Evolutionary conservation across 2,888 invertebrate species (phyloP), one percentile per base, ranked within the genome.

Genomic region (Pollenia griseotomentosa): DNA sequence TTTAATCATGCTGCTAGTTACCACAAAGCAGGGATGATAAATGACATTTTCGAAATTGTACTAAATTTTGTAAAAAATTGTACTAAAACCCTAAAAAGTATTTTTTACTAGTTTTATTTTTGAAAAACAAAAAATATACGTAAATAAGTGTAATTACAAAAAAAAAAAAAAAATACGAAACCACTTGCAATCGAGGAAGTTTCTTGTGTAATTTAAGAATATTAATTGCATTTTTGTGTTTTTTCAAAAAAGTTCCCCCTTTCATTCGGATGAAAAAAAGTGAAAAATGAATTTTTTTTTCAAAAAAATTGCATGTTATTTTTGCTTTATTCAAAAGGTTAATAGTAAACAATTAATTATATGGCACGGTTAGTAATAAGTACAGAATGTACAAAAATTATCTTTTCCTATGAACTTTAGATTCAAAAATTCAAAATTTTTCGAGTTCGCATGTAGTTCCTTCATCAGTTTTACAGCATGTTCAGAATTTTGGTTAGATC

Each of bases 381-480:
- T 63, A 61, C 61, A 63, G n/a, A 42, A 63, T 42, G 42, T 63
- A 63, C n/a, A 63, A 63, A 59, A 63, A 63, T 14, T 63, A 42
- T 63, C 12, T 33, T 57, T 57, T 57, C 57, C 57, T 2, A 33
- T 57, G 57, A 42, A 42, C 9, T 42, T 63, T 42, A 63, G 63
- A 63, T 63, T 42, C 42, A 42, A 63, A 63, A 63, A 63, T 7
- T 2, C 2, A 42, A 63, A 42, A 10, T 42, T 42, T 63, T 63
- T 63, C 63, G 63, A 63, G 40, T 63, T 63, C 42, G 63, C 42
- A n/a, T 42, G n/a, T 42, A 63, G 44, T 63, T n/a, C 44, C 63
- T 63, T 44, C 63, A 63, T 63, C 44, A 63, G 44, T 40, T 63
- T 42, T 63, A 59, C 14, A 33, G 33, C 33, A 59, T 33, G 59